Base-by-base conservation (phyloP, 2,888 invertebrate species). In the Sericinus montela region DNA sequence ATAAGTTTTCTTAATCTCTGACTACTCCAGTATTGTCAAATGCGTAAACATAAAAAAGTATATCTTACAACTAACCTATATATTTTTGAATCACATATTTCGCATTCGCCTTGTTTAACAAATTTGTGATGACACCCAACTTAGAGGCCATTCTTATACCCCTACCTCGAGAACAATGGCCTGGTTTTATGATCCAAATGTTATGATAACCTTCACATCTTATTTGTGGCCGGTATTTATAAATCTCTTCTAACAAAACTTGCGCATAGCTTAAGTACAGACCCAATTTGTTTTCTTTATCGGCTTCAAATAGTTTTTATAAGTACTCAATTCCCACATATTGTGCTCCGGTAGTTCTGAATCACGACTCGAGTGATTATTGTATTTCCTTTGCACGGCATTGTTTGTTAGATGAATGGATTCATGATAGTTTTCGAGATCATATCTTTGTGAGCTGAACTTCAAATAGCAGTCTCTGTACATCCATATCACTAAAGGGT, bases 121-220 rank as follows among this genome's bases (percentile, higher is more conserved):
- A 82, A 36, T 92, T 91, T 51, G 93, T 79, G 56, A 97, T 94
- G 38, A 93, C 93, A 51, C 92, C 91, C 51, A 96, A 80, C 55
- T 93, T 92, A 62, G 94, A 93, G 59, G 94, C 94, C 73, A 97
- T 92, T 56, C 92, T 91, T 56, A 97, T 97, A 3, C 97, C 97
- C 69, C 93, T 89, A 0, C 97, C 97, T 63, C 96, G 90, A 25
- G 94, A 95, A 57, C 94, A 93, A 64, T 93, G 93, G 1, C 93
- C 94, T 0, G 97, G 97, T 72, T 97, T 97, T 36, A 97, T 90
- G 53, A 97, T 96, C 97, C 97, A 97, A 58, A 97, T 92, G 78
- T 97, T 96, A 67, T 92, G 91, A 56, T 90, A 90, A 0, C 97
- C 97, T 80, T 97, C 97, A 69, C 93, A 91, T 52, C 90, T 88